Evolutionary conservation across 2,888 invertebrate species (phyloP), one percentile per base, ranked within the genome.

Genomic region (Sipunculus nudus): DNA sequence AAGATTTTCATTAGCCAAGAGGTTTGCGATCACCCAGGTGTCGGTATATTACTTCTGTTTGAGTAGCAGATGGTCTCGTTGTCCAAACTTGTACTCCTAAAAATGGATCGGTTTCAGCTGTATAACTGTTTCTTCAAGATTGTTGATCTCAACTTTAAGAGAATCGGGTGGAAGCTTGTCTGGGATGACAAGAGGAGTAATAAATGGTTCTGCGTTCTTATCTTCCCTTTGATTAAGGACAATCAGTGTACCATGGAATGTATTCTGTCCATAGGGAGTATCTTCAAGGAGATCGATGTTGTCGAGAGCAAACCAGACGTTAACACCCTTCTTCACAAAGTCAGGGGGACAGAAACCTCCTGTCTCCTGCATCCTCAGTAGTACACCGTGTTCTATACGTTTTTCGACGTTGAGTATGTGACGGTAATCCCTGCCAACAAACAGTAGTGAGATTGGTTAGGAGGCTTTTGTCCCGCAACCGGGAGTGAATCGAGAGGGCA

Each of bases 241-340:
- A 32, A 59, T 58, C 26, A 61, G 45, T 28, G 52, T 61, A 39
- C 49, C 45, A 39, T 40, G 50, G 41, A 59, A 52, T 21, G 40
- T 52, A 21, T 39, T 26, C 39, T 52, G 38, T 25, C 2, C 38
- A 39, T 38, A 39, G 19, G 52, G 57, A 3, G 61, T 61, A 23
- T 61, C 61, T 52, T 59, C 61, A 8, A 61, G 38, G 26, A 61
- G 58, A 26, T 61, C 61, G 35, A 61, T 61, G 48, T 61, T 63
- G 26, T 61, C 63, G 35, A 63, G 25, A 26, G 63, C 61, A 52
- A 61, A 63, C 63, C 60, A 63, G 47, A 58, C 52, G 56, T 63
- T 56, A 35, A 61, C 46, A 3, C 43, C 54, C 26, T 48, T 61
- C 48, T 53, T 62, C 29, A 61, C 62, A 55, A 62, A 62, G 19